Percentiles rank a stretch among this genome's conserved stretches.
Evolutionary conservation across 2,113 vertebrate species (phyloP).

Genomic region (Psilopsiagon aurifrons): DNA sequence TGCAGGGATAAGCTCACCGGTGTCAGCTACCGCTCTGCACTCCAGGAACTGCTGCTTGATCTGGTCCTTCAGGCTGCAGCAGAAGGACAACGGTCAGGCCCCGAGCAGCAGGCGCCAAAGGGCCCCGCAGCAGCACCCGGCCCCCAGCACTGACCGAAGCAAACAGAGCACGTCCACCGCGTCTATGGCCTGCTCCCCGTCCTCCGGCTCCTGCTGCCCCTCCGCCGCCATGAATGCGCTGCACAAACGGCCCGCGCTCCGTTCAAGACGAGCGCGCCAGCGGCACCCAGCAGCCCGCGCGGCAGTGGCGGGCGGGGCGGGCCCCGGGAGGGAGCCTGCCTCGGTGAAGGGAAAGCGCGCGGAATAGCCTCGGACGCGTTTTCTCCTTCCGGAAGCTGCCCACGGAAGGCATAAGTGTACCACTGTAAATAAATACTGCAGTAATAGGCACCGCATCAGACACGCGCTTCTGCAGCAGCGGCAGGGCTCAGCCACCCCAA

Average conservation of each 20-base stretch:
- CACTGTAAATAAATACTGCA: neutral
- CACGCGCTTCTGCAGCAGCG: neutral
- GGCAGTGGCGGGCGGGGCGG: no score
- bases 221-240: neutral
- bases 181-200: neutral
- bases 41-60: constrained; percentile 66
- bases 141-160: neutral
- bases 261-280: neutral
- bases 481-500: neutral
- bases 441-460: neutral
- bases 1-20: neutral
- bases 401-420: no score
- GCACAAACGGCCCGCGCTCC: neutral
- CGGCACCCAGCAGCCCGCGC: neutral
- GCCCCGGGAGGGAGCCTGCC: rapidly evolving
- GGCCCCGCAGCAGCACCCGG: neutral
- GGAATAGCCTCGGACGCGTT: neutral
- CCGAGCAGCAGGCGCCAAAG: neutral
- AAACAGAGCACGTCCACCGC: neutral
- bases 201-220: no score
- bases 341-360: no score
- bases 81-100: neutral
- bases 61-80: constrained; percentile 48
- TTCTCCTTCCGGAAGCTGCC: neutral
- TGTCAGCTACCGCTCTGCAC: neutral